Conservation (phyloP, 2,113 vertebrate genomes). For the Sisor rabdophorus region DNA sequence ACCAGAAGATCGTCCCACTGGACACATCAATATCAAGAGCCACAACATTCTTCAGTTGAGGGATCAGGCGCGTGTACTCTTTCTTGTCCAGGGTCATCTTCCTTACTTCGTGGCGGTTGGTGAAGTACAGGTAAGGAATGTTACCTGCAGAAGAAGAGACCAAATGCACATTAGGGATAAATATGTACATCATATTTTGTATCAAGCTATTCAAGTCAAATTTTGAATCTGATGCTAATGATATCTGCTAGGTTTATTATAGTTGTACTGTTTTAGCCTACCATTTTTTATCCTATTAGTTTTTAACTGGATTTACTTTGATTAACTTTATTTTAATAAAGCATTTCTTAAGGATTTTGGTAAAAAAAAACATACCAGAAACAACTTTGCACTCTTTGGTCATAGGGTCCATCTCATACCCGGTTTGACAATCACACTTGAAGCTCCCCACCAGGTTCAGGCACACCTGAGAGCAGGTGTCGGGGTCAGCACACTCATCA, state of each 20-base stretch:
- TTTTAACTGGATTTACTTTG: too few species aligned
- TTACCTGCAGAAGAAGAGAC: slow-evolving; percentile 60
- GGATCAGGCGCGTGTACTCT: slow-evolving; percentile 75
- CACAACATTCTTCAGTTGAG: slow-evolving; percentile 72
- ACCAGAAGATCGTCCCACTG: slow-evolving; percentile 79
- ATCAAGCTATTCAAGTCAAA: neutral
- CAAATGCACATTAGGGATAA: neutral
- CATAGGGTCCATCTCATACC: slow-evolving; percentile 72
- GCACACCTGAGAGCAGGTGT: slow-evolving; percentile 80
- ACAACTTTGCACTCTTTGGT: slow-evolving; percentile 75
- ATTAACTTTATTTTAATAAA: neutral
- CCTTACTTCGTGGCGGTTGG: slow-evolving; percentile 79
- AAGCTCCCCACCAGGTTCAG: slow-evolving; percentile 77
- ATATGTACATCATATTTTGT: neutral
- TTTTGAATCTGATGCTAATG: neutral
- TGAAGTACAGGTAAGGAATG: slow-evolving; percentile 77
- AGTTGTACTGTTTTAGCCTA: neutral
- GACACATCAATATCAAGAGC: slow-evolving; percentile 80
- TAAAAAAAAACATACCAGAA: slow-evolving; percentile 62
- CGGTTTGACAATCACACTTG: slow-evolving; percentile 77
- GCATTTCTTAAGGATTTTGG: too few species aligned
- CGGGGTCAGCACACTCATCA: slow-evolving; percentile 74
- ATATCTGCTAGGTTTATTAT: neutral
- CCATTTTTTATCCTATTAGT: too few species aligned
- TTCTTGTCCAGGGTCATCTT: slow-evolving; percentile 74